Evolutionary conservation across 1,140 invertebrate genomes (phyloP).

Genomic region (Bombus polaris): DNA sequence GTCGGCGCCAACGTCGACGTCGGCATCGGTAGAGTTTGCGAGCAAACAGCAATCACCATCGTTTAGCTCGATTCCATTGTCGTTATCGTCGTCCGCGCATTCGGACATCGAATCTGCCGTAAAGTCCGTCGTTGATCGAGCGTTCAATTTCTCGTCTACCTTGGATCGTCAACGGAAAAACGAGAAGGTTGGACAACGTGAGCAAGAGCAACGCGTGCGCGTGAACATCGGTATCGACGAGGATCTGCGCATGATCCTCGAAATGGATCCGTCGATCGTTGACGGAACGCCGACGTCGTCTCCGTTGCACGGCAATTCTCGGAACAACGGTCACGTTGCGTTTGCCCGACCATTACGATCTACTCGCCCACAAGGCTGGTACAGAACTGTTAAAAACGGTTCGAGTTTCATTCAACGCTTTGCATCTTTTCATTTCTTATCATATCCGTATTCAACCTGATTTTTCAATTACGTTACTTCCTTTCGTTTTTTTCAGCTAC

Average conservation of each 20-base stretch:
- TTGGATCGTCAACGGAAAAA: slow-evolving; percentile 1
- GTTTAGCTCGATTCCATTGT: background rate
- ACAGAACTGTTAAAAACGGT: slow-evolving; percentile 59
- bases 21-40: background rate
- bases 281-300: slow-evolving; percentile 75
- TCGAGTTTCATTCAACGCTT: slow-evolving; percentile 16
- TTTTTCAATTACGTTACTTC: background rate
- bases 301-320: slow-evolving; percentile 66
- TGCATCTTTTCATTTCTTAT: background rate
- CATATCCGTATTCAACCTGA: background rate
- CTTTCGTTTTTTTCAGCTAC: background rate
- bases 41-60: background rate
- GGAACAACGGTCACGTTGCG: slow-evolving; percentile 39
- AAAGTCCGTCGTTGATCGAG: background rate
- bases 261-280: slow-evolving; percentile 86
- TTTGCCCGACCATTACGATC: slow-evolving; percentile 69
- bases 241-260: slow-evolving; percentile 85
- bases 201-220: slow-evolving; percentile 75
- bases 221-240: slow-evolving; percentile 85
- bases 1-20: background rate
- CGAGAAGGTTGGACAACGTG: background rate
- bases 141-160: background rate
- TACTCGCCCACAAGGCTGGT: slow-evolving; percentile 78
- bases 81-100: slow-evolving; percentile 6
- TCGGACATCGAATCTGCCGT: background rate